Evolutionary conservation across 2,888 invertebrate genomes (phyloP).

Genomic region (Platypus cylindrus): DNA sequence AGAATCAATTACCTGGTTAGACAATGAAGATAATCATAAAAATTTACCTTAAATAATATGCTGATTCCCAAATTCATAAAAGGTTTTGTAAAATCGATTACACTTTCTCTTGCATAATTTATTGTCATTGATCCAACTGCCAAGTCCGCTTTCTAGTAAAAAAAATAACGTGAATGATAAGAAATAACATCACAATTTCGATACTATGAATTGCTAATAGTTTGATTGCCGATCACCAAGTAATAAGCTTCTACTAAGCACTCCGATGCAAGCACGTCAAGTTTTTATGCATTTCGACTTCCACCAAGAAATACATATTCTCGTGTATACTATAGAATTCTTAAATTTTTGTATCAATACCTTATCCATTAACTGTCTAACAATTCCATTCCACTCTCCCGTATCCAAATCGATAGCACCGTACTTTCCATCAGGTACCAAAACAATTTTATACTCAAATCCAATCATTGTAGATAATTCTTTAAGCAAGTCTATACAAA

Average conservation of each 20-base stretch:
- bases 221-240: too few species aligned
- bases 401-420: conserved; percentile 61
- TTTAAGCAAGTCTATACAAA: conserved; percentile 58
- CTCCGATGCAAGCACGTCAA: too few species aligned
- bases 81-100: conserved; percentile 84
- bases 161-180: conserved; percentile 6
- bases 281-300: too few species aligned
- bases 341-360: conserved; percentile 34
- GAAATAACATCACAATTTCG: too few species aligned
- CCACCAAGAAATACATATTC: too few species aligned
- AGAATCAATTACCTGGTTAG: too few species aligned
- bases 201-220: too few species aligned
- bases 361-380: conserved; percentile 53
- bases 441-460: conserved; percentile 53
- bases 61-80: conserved; percentile 86
- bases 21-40: conserved; percentile 1
- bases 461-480: conserved; percentile 51
- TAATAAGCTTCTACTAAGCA: too few species aligned
- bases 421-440: conserved; percentile 54
- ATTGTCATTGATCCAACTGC: conserved; percentile 85
- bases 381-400: conserved; percentile 63
- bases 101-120: conserved; percentile 76
- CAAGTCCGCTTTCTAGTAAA: conserved; percentile 68
- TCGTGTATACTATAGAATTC: too few species aligned
- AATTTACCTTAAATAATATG: conserved; percentile 65